Evolutionary conservation across 1,140 invertebrate species (phyloP), one percentile per base, ranked within the genome.

Genomic region (Caligus rogercresseyi): DNA sequence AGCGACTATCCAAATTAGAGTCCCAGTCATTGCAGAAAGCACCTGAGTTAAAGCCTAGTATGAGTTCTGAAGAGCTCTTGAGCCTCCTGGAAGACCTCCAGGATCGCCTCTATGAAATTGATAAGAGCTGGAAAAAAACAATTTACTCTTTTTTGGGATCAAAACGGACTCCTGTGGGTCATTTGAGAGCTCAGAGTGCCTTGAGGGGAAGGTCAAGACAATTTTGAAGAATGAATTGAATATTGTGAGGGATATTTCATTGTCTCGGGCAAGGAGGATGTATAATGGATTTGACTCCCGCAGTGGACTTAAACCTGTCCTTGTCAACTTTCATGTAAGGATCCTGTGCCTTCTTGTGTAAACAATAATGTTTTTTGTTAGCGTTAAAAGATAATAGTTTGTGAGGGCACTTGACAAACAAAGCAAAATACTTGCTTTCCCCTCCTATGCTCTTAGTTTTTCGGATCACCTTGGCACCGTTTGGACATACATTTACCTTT

Each of bases 51-150:
- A n/a, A 43, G n/a, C 7, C 7, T 7, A 43, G n/a, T 43, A 43
- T 11, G 7, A 43, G n/a, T n/a, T 43, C 31, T n/a, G 31, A 43
- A 43, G 31, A 43, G 31, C 31, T 43, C n/a, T 3, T 1, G 54
- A 2, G 20, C 54, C 20, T 56, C 54, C 16, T 16, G 1, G 11
- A 53, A 4, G 43, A 21, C 53, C 20, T 63, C 1, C 61, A 63
- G 54, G 61, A 63, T 26, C 51, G 61, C 3, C 25, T 63, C 52
- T 55, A 63, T 56, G 61, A 63, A 19, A 63, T 63, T 25, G 61
- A 63, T 26, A 52, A 53, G 18, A 59, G 51, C 24, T 63, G 61
- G 61, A 52, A 25, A 24, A n/a, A n/a, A 56, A 55, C 31, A 63
- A 63, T 51, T 25, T 63, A 14, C n/a, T 63, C 1, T 63, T 63